Base-by-base conservation (phyloP, 2,888 invertebrate species). In the Enoplolaimus lenunculus region DNA sequence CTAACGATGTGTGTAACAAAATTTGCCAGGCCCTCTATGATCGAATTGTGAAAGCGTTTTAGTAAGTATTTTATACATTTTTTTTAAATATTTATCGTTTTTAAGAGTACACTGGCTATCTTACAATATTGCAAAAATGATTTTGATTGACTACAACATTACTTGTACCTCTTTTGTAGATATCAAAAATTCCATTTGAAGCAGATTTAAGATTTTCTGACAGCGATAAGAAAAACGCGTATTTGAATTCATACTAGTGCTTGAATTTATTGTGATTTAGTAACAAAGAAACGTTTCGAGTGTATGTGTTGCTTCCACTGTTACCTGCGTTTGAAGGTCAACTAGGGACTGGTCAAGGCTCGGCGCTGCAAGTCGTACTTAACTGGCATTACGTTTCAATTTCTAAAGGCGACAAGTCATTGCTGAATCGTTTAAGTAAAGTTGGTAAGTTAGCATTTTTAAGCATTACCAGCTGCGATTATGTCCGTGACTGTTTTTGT, bases 311-410 rank as follows among this genome's bases (percentile, higher is more conserved):
- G 69, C 74, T 80, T 68, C 80, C 80, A 3, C 73, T 80, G 33
- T 73, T 80, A 71, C 80, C 80, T 16, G 79, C 77, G 26, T 80
- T 80, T 73, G 80, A 80, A 72, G 80, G 80, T 34, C 93, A 94
- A 84, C 89, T 95, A 70, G 93, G 94, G 0, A 91, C 88, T 0
- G 86, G 88, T 0, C 88, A 88, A 3, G 93, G 93, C 0, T 90
- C 88, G 28, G 89, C 93, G 0, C 86, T 95, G 26, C 89, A 93
- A 77, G 92, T 93, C 1, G 90, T 97, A 77, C 92, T 93, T 0
- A 93, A 97, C 80, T 97, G 94, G 93, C 95, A 95, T 83, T 94
- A 94, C 79, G 88, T 88, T 71, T 94, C 95, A 26, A 93, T 97
- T 75, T 90, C 89, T 77, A 87, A 91, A 78, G 93, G 94, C 29